Conservation (phyloP, 2,888 invertebrate genomes). For the Acleris cristana region DNA sequence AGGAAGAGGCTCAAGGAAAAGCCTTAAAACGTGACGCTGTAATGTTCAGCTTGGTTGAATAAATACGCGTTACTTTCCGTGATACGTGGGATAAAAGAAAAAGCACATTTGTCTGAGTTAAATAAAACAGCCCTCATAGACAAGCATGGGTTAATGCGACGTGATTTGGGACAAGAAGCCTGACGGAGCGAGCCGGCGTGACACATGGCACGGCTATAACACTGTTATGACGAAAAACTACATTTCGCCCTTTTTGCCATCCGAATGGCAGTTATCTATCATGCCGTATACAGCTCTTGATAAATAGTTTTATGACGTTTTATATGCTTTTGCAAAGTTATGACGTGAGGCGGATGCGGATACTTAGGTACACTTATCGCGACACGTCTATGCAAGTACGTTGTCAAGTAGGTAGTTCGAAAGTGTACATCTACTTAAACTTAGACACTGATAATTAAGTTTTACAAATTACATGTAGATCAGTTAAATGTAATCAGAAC, state of each 20-base stretch:
- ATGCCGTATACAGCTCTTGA: constrained; percentile 49
- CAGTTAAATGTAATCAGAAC: background rate
- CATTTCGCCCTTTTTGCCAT: constrained; percentile 63
- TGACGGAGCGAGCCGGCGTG: constrained; percentile 60
- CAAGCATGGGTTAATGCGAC: constrained; percentile 59
- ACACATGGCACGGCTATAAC: constrained; percentile 66
- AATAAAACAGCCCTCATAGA: constrained; percentile 46
- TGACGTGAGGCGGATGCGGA: constrained; percentile 29
- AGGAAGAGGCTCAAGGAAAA: constrained; percentile 3
- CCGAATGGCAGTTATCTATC: constrained; percentile 63
- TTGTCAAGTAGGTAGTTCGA: background rate
- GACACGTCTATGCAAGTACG: constrained; percentile 23
- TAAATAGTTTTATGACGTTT: constrained; percentile 38
- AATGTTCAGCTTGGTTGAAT: constrained; percentile 20
- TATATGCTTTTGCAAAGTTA: constrained; percentile 37
- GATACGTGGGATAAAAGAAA: constrained; percentile 29
- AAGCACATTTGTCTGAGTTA: constrained; percentile 36
- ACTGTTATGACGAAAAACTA: constrained; percentile 67
- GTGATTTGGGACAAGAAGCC: constrained; percentile 59
- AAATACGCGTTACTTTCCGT: constrained; percentile 26
- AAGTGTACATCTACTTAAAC: background rate
- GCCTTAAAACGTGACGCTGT: constrained; percentile 12
- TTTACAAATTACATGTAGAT: background rate
- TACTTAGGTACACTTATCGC: constrained; percentile 24
- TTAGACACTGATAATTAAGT: no score